Conservation (phyloP, 2,113 vertebrate genomes). For the Ophthalmolycus amberensis region DNA sequence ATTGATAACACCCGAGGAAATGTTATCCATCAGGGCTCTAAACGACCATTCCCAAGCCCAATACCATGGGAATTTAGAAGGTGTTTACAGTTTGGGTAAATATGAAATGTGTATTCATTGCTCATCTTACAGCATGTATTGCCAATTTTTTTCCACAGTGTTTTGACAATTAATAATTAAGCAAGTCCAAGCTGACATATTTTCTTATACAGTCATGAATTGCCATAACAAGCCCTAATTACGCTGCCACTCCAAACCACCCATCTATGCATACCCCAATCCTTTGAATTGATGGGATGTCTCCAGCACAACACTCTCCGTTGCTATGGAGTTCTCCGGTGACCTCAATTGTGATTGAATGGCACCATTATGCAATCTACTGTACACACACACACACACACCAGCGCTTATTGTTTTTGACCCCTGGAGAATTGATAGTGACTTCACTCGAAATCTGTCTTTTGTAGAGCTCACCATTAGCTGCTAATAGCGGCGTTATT, state of each 20-base stretch:
- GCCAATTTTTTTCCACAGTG: not conserved
- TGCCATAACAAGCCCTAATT: slow-evolving; percentile 55
- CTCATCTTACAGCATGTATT: not conserved
- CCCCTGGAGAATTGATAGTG: slow-evolving; percentile 50
- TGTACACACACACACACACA: not conserved
- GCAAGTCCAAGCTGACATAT: not conserved
- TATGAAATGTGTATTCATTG: not conserved
- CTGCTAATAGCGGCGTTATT: slow-evolving; percentile 73
- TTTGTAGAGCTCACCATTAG: slow-evolving; percentile 68
- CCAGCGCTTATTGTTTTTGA: slow-evolving; percentile 42
- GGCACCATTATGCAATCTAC: slow-evolving; percentile 21
- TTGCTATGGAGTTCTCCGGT: slow-evolving; percentile 19
- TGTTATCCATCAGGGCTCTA: not conserved
- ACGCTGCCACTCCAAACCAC: slow-evolving; percentile 14
- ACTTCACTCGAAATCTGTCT: slow-evolving; percentile 57
- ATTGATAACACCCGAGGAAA: not conserved
- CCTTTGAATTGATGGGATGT: slow-evolving; percentile 25
- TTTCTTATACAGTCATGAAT: slow-evolving; percentile 33
- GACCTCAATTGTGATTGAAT: slow-evolving; percentile 60
- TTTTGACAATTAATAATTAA: slow-evolving; percentile 37
- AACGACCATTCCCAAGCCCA: not conserved
- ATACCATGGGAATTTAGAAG: not conserved
- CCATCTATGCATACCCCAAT: slow-evolving; percentile 33
- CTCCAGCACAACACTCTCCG: slow-evolving; percentile 6
- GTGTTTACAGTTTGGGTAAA: not conserved